Conservation (phyloP, 92 coral and sea anemone species). For the Parazoanthus swiftii region DNA sequence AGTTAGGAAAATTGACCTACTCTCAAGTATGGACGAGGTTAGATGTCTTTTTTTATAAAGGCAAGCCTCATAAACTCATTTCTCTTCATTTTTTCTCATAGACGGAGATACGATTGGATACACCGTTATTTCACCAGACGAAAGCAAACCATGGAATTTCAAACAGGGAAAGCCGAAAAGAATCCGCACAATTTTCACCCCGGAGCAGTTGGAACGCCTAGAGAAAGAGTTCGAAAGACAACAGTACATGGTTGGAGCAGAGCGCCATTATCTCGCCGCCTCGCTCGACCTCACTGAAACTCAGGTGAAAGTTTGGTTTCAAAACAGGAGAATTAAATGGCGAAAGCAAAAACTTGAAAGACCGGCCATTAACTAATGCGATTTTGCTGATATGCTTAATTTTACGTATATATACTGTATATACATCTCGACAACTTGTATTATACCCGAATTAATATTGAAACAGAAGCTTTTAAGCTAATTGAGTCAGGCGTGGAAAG, state of each 20-base stretch:
- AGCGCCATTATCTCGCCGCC: constrained; percentile 93
- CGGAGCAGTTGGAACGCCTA: constrained; percentile 92
- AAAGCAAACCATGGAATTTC: constrained; percentile 85
- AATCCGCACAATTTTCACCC: constrained; percentile 95
- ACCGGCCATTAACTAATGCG: constrained; percentile 46
- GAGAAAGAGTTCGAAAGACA: constrained; percentile 96
- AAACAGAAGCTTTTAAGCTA: constrained; percentile 22
- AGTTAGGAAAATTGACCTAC: neutral
- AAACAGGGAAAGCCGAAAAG: constrained; percentile 98
- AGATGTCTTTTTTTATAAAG: neutral
- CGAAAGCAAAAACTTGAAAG: constrained; percentile 90
- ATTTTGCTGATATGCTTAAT: constrained; percentile 28
- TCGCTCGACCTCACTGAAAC: constrained; percentile 95
- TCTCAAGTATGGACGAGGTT: neutral
- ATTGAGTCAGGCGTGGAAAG: neutral
- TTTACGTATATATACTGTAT: neutral
- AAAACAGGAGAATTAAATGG: constrained; percentile 97
- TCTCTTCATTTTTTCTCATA: constrained; percentile 32
- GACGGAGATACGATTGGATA: constrained; percentile 72
- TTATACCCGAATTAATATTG: neutral
- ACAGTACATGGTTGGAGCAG: constrained; percentile 97
- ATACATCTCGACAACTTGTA: constrained; percentile 1
- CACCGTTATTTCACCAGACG: constrained; percentile 66
- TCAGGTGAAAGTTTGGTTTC: constrained; percentile 99
- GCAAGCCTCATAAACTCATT: neutral